A percentile compares a stretch with the other conserved stretches of the same genome.
Conservation (phyloP, 2,797 vertebrate genomes). For the Scarus forsteni region DNA sequence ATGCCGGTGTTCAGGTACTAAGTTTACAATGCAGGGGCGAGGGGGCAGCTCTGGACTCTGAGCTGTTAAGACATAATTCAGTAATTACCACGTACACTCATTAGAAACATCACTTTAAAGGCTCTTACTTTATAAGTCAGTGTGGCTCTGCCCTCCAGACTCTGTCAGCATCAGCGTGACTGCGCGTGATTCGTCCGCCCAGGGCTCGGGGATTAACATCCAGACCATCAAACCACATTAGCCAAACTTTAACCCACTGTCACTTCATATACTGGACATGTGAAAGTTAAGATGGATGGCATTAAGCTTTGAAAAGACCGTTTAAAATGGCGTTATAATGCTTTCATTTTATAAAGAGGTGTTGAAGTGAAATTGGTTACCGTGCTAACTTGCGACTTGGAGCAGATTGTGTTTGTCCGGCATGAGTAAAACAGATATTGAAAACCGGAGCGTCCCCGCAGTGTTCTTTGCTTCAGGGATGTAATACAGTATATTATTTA, state of each 20-base stretch:
- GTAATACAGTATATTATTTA: no score
- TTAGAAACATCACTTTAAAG: neutral
- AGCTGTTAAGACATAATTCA: accelerated
- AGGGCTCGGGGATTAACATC: conserved; percentile 19
- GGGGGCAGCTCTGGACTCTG: accelerated
- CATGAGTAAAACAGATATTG: no score
- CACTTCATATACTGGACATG: accelerated
- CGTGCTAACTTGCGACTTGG: no score
- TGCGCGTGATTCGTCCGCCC: conserved; percentile 72
- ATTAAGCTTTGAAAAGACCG: no score
- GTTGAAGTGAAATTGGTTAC: no score
- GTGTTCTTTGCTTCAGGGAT: no score
- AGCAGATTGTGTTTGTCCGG: no score
- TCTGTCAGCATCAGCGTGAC: conserved; percentile 65
- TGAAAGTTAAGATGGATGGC: no score
- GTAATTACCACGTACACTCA: accelerated
- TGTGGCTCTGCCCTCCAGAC: neutral
- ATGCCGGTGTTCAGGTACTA: neutral
- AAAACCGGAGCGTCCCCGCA: no score
- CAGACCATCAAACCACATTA: neutral
- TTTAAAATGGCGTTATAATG: no score
- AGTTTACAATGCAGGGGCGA: neutral
- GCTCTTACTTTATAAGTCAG: neutral
- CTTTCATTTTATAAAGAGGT: no score
- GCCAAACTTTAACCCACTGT: accelerated